Conservation (phyloP, 1,140 invertebrate species). For the Nasonia longicornis region DNA sequence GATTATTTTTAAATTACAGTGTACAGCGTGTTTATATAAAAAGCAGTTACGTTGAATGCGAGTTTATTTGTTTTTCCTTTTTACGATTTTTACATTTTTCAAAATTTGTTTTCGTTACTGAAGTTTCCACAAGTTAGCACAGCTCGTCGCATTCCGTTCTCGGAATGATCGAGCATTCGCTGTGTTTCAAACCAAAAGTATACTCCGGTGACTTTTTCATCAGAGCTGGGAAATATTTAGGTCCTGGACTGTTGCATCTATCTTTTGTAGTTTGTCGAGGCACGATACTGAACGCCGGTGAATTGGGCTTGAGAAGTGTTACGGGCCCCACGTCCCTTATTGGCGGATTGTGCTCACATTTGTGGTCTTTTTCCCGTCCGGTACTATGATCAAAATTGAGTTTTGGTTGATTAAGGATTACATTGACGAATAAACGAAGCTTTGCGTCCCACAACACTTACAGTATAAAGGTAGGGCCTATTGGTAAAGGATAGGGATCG, state of each 20-base stretch:
- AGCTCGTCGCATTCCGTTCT: constrained; percentile 54
- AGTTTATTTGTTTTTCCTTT: background rate
- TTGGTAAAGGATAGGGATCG: background rate
- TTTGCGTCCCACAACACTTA: background rate
- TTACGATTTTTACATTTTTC: background rate
- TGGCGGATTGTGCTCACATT: constrained; percentile 10
- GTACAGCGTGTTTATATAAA: background rate
- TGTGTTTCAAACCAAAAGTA: constrained; percentile 52
- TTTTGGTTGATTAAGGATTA: too few relatives aligned
- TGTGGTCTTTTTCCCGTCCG: background rate
- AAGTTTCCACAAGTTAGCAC: constrained; percentile 42
- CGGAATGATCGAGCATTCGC: constrained; percentile 48
- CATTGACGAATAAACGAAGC: background rate
- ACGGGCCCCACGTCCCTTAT: constrained; percentile 8
- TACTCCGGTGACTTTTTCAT: constrained; percentile 40
- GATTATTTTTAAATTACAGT: background rate
- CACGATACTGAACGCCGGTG: constrained; percentile 6
- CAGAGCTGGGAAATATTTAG: constrained; percentile 44
- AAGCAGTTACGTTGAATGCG: background rate
- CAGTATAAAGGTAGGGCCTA: constrained; percentile 31
- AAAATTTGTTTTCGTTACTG: background rate
- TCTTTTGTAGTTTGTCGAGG: background rate
- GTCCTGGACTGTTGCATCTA: constrained; percentile 49
- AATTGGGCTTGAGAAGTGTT: background rate
- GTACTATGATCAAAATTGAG: constrained; percentile 20